A percentile compares a stretch with the other conserved stretches of the same genome.
These are phyloP conservation scores for Eupelmus urozonus DNA, from an alignment of 2,888 invertebrate genomes.

Conservation along the genomic window DNA sequence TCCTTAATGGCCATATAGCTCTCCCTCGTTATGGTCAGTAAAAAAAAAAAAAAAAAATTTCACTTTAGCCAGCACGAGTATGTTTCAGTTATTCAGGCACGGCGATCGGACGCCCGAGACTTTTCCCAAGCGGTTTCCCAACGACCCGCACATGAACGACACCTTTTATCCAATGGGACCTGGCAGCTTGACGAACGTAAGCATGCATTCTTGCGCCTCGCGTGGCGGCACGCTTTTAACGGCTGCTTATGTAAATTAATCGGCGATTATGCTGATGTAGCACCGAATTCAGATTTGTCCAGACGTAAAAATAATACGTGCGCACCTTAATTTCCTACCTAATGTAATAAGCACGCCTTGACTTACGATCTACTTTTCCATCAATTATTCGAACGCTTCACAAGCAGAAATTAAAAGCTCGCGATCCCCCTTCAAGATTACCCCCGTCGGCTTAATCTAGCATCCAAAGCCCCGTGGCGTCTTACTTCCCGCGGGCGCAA, in stretches of 20 bases:
- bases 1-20: no score
- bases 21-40: background rate
- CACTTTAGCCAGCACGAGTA: background rate
- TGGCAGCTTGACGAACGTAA: slow-evolving; percentile 83
- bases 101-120: slow-evolving; percentile 55
- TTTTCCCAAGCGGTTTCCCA: slow-evolving; percentile 50
- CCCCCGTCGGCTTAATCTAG: background rate
- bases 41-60: background rate
- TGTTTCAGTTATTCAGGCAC: slow-evolving; percentile 56
- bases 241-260: background rate
- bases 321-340: no score
- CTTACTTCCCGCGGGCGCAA: no score
- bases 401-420: no score
- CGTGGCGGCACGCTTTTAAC: background rate
- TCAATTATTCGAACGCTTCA: no score
- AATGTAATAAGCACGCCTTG: no score
- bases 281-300: no score
- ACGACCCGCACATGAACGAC: slow-evolving; percentile 55
- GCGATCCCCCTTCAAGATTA: no score
- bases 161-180: slow-evolving; percentile 59
- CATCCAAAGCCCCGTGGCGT: background rate
- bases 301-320: no score
- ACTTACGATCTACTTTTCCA: no score
- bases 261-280: no score
- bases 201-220: background rate